Conservation (phyloP, 2,888 invertebrate genomes). For the Biston betularia region DNA sequence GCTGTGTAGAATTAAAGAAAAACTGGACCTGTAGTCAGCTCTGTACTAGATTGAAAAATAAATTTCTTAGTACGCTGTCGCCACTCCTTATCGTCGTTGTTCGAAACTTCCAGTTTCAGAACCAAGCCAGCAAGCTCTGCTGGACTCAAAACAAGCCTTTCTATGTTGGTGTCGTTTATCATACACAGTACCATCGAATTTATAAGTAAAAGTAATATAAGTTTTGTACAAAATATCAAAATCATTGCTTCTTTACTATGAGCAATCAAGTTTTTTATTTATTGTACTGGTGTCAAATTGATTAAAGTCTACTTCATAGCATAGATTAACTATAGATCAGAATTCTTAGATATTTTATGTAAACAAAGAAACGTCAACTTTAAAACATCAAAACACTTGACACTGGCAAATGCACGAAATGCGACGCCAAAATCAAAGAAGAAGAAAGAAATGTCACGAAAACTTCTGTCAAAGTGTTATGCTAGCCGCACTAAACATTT, state of each 20-base stretch:
- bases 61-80: conserved; percentile 23
- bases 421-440: too few species aligned
- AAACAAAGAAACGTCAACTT: too few species aligned
- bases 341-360: too few species aligned
- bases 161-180: conserved; percentile 6
- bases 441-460: too few species aligned
- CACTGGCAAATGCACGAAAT: too few species aligned
- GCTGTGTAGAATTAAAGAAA: too few species aligned
- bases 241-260: not conserved
- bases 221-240: conserved; percentile 2
- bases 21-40: conserved; percentile 12
- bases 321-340: too few species aligned
- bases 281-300: not conserved
- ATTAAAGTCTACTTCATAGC: too few species aligned
- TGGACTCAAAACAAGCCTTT: not conserved
- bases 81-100: conserved; percentile 6
- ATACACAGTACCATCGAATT: not conserved
- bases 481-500: too few species aligned
- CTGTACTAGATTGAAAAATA: conserved; percentile 3
- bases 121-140: conserved; percentile 7
- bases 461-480: too few species aligned
- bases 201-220: not conserved
- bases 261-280: not conserved
- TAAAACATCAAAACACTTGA: too few species aligned
- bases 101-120: conserved; percentile 39